Percentiles rank a stretch among this genome's conserved stretches.
phyloP scores from a whole-genome alignment of 2,888 invertebrate genomes.

The Creontiades dilutus region DNA sequence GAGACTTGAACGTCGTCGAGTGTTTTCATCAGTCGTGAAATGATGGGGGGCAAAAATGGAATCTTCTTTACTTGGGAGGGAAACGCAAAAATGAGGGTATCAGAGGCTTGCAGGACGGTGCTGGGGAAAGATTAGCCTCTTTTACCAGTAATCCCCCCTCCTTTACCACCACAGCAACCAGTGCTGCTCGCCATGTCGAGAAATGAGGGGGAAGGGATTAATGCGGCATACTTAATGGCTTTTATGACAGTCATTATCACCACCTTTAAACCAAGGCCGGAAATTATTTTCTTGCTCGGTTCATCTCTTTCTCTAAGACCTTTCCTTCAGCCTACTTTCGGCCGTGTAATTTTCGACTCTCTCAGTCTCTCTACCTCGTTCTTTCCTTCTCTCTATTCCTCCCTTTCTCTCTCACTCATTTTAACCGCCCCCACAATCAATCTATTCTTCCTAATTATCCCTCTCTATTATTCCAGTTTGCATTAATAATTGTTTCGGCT shows the following conservation, averaged over 20 bases:
- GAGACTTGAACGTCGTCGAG: constrained; percentile 6
- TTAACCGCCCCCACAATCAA: background rate
- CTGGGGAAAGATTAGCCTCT: background rate
- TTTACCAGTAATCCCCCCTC: background rate
- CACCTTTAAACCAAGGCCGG: constrained; percentile 21
- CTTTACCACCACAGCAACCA: background rate
- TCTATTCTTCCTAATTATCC: too few relatives aligned
- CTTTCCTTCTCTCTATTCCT: constrained; percentile 22
- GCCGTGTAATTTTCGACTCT: constrained; percentile 1
- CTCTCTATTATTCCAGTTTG: too few relatives aligned
- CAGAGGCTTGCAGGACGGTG: background rate
- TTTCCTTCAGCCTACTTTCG: background rate
- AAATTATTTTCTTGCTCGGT: background rate
- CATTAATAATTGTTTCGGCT: too few relatives aligned
- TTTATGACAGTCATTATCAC: constrained; percentile 39
- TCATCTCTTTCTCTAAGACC: constrained; percentile 19
- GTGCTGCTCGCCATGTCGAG: background rate
- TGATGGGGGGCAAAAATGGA: background rate
- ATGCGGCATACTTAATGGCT: background rate
- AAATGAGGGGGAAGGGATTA: background rate
- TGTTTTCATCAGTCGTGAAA: constrained; percentile 30
- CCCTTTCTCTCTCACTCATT: background rate
- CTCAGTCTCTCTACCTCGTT: constrained; percentile 41
- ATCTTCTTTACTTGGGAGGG: background rate
- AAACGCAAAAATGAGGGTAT: constrained; percentile 1